Conservation (phyloP, 2,113 vertebrate species). For the Calidris pugnax region DNA sequence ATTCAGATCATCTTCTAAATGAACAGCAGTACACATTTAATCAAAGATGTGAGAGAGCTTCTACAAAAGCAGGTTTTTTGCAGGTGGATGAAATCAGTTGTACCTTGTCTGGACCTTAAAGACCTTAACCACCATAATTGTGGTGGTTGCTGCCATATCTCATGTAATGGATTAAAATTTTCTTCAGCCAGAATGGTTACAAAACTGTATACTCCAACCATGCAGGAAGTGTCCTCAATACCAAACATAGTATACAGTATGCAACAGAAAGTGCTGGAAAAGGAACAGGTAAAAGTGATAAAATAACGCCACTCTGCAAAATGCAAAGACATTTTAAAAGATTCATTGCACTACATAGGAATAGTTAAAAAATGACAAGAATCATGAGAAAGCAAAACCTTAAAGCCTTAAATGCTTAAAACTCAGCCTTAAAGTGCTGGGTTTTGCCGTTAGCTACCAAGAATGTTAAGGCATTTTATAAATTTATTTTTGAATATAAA, state of each 20-base stretch:
- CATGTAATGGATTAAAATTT: neutral
- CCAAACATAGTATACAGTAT: neutral
- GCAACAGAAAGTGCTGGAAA: neutral
- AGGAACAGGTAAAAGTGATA: neutral
- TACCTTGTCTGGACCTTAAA: neutral
- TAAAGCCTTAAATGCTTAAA: neutral
- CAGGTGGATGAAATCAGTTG: neutral
- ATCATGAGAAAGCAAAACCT: neutral
- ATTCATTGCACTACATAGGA: neutral
- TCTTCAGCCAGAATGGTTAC: neutral
- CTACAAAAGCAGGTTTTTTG: neutral
- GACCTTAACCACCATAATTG: neutral
- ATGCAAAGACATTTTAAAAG: neutral
- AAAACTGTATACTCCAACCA: neutral
- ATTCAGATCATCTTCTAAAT: neutral
- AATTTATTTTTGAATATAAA: neutral
- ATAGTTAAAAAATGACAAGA: neutral
- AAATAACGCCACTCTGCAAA: neutral
- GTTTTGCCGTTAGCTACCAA: neutral
- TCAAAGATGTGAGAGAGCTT: accelerated
- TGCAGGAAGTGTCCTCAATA: neutral
- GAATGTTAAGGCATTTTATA: neutral
- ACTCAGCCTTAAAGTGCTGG: neutral
- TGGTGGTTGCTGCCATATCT: neutral
- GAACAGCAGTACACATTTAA: neutral